phyloP scores from a whole-genome alignment of 2,888 invertebrate genomes.

The Chironomus tentans region DNA sequence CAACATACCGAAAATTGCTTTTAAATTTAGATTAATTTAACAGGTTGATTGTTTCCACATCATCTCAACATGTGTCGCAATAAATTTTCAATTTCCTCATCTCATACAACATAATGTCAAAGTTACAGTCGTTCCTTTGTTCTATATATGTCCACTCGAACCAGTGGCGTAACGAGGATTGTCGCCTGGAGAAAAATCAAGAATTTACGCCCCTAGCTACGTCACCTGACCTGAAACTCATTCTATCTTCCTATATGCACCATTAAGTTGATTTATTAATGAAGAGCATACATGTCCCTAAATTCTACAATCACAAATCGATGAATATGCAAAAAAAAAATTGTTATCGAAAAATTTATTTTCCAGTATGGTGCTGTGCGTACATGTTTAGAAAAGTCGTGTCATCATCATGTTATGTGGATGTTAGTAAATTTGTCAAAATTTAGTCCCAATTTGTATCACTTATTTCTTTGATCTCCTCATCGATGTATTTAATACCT shows the following conservation, averaged over 20 bases:
- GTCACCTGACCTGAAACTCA: no score
- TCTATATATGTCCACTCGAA: neutral
- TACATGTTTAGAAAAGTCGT: neutral
- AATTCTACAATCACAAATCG: neutral
- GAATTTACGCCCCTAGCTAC: no score
- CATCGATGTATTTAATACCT: neutral
- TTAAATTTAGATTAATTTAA: constrained; percentile 21
- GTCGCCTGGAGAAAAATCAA: no score
- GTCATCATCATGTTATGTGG: neutral
- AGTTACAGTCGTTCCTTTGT: neutral
- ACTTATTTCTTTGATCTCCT: neutral
- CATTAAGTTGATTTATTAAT: constrained; percentile 25
- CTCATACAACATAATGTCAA: neutral
- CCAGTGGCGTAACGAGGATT: no score
- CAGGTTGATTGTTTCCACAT: constrained; percentile 6
- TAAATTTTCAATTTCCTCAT: neutral
- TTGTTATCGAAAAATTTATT: neutral
- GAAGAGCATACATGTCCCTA: neutral
- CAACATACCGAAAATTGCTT: neutral
- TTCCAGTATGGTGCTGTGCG: neutral
- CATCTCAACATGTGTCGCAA: constrained; percentile 7
- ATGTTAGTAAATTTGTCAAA: neutral
- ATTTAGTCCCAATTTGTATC: neutral
- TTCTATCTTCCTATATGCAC: constrained; percentile 4
- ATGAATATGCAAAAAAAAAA: constrained; percentile 6